Conservation (phyloP, 2,113 vertebrate genomes). For the Turnix velox region DNA sequence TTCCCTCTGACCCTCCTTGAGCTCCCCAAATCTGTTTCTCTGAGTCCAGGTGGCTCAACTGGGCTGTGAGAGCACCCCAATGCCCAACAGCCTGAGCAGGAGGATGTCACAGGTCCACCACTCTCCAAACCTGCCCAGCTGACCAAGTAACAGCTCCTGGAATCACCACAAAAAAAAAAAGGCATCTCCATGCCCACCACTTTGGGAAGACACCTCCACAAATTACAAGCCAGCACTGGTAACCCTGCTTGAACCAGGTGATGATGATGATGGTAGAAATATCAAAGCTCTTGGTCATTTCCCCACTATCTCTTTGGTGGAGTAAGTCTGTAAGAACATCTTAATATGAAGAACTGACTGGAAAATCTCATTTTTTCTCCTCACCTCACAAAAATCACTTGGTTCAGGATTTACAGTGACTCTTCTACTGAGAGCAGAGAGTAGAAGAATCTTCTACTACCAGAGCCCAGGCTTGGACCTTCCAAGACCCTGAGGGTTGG, state of each 20-base stretch:
- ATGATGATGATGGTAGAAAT: background rate
- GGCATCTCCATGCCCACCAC: background rate
- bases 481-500: fast-evolving
- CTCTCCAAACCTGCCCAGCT: background rate
- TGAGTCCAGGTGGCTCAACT: fast-evolving
- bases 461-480: background rate
- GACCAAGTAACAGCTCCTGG: background rate
- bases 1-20: background rate
- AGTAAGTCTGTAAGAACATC: background rate
- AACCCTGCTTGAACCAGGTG: background rate
- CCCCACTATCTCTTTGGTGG: background rate
- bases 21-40: background rate
- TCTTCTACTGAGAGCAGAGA: no score
- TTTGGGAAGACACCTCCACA: background rate
- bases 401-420: background rate
- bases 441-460: no score
- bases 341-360: background rate
- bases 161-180: background rate
- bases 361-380: background rate
- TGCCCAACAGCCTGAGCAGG: fast-evolving
- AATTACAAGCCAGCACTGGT: fast-evolving
- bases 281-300: background rate
- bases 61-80: fast-evolving
- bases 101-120: background rate
- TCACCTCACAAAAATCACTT: fast-evolving